Conservation (phyloP, 2,797 vertebrate genomes). For the Periparus ater region DNA sequence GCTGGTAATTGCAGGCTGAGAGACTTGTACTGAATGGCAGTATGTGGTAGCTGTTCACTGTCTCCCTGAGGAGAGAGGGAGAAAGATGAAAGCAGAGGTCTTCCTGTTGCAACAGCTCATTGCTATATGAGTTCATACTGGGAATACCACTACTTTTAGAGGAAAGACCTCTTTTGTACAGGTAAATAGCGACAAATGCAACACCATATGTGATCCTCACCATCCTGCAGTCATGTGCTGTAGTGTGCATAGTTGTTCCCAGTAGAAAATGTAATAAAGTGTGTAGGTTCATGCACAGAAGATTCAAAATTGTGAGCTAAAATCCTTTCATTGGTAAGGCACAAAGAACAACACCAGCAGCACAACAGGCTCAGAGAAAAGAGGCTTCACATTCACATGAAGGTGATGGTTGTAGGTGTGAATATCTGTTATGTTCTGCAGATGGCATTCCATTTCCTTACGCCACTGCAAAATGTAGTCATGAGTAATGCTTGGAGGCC, state of each 20-base stretch:
- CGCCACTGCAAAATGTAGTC: background rate
- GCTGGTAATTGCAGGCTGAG: background rate
- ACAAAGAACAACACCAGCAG: background rate
- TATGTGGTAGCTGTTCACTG: rapidly evolving
- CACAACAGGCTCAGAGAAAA: background rate
- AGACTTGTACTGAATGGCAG: background rate
- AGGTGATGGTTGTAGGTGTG: background rate
- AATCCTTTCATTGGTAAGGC: background rate
- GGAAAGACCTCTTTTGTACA: background rate
- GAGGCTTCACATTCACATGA: background rate
- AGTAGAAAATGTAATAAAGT: background rate
- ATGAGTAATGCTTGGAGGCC: background rate
- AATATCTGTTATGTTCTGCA: background rate
- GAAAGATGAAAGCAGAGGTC: background rate
- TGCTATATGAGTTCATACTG: background rate
- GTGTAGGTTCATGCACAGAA: background rate
- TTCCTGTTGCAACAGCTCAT: background rate
- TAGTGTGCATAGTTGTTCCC: background rate
- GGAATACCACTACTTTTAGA: background rate
- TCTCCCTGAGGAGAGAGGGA: background rate
- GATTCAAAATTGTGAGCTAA: background rate
- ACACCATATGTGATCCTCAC: background rate
- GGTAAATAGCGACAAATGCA: background rate
- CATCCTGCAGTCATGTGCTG: background rate
- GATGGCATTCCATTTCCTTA: background rate